A percentile compares a stretch with the other conserved stretches of the same genome.
phyloP scores from a whole-genome alignment of 2,797 vertebrate species.

The Microctenopoma steveboyesi region DNA sequence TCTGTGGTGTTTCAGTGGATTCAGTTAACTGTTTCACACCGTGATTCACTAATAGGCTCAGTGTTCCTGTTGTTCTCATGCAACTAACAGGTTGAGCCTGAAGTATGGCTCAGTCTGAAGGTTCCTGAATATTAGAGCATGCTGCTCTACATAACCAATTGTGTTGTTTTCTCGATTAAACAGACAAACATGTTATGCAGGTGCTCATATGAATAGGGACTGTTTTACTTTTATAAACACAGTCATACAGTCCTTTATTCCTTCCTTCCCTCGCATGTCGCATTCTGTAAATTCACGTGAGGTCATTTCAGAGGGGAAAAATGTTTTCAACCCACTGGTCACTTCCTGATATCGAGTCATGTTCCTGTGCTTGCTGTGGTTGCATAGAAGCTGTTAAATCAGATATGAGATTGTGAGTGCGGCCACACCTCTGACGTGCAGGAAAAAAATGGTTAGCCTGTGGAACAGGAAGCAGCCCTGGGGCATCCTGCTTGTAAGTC shows the following conservation, averaged over 20 bases:
- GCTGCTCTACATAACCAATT: not conserved
- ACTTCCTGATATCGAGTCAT: slow-evolving; percentile 29
- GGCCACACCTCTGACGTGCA: not conserved
- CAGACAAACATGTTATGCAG: too few relatives aligned
- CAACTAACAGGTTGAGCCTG: not conserved
- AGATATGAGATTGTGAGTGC: not conserved
- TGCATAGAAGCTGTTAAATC: slow-evolving; percentile 27
- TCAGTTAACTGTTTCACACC: not conserved
- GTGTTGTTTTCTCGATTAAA: too few relatives aligned
- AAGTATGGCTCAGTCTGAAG: not conserved
- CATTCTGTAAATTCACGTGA: not conserved
- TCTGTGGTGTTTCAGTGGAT: not conserved
- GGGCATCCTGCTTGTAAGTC: not conserved
- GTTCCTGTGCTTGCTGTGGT: slow-evolving; percentile 12
- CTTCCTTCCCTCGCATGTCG: not conserved
- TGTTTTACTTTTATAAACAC: not conserved
- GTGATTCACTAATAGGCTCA: not conserved
- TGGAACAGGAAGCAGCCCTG: not conserved
- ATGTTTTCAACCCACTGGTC: not conserved
- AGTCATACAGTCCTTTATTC: not conserved
- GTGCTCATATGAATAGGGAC: not conserved
- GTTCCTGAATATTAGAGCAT: not conserved
- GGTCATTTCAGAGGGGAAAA: slow-evolving; percentile 8
- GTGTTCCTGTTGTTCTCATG: not conserved
- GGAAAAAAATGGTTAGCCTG: not conserved